These are phyloP conservation scores for Catocala sponsa DNA, from an alignment of 2,888 invertebrate genomes.

Conservation along the genomic window DNA sequence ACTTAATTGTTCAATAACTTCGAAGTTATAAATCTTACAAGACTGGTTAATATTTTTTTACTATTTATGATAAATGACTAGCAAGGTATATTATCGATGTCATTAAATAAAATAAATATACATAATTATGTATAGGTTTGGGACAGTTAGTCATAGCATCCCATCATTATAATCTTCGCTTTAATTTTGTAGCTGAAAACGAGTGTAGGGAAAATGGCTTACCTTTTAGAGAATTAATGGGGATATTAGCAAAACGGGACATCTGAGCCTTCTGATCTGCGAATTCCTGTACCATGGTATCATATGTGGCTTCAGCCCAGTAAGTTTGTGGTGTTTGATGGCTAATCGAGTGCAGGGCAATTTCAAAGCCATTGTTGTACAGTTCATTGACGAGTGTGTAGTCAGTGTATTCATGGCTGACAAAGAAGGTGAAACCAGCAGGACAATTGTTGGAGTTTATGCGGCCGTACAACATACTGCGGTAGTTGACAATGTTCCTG, in stretches of 20 bases:
- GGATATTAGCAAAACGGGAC: constrained; percentile 86
- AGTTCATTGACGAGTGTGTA: constrained; percentile 89
- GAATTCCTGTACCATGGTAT: constrained; percentile 86
- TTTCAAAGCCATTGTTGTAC: constrained; percentile 89
- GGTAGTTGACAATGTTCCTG: constrained; percentile 86
- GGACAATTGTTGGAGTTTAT: constrained; percentile 90
- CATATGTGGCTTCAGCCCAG: constrained; percentile 87
- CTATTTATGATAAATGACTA: no score
- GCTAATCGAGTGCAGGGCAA: constrained; percentile 91
- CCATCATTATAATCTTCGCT: no score
- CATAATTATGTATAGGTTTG: no score
- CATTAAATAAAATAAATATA: no score
- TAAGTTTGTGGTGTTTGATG: constrained; percentile 86
- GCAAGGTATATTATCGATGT: no score
- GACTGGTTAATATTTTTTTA: no score
- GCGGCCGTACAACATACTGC: constrained; percentile 81
- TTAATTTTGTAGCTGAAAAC: no score
- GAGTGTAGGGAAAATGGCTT: constrained; percentile 11
- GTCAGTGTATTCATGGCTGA: constrained; percentile 92
- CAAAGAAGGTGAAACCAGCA: constrained; percentile 90
- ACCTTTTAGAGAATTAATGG: constrained; percentile 72
- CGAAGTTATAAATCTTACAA: no score
- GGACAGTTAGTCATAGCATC: no score
- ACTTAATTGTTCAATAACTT: no score
- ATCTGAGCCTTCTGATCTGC: constrained; percentile 87